A percentile compares a stretch with the other conserved stretches of the same genome.
Evolutionary conservation across 2,797 vertebrate genomes (phyloP).

Genomic region (Malurus splendens): DNA sequence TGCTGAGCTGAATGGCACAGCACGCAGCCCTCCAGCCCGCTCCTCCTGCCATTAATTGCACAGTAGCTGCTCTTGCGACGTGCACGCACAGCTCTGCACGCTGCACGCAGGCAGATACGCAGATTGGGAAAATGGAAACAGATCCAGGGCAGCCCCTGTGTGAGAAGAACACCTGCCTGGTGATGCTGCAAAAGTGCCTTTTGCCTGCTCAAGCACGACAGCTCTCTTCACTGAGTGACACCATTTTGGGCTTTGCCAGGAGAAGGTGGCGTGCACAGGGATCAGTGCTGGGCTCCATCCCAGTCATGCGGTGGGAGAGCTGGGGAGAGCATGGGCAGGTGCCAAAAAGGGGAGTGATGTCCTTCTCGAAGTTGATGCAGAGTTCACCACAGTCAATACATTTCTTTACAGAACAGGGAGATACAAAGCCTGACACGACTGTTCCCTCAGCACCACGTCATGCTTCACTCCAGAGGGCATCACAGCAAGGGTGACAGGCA

Average conservation of each 20-base stretch:
- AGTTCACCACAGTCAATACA: not conserved
- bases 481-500: accelerated
- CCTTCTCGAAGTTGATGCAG: not conserved
- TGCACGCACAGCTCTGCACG: accelerated
- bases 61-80: not conserved
- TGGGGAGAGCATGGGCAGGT: not conserved
- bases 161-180: not conserved
- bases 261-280: accelerated
- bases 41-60: not conserved
- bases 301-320: not conserved
- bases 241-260: not conserved
- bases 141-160: not conserved
- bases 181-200: not conserved
- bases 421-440: not conserved
- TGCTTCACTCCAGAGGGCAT: accelerated
- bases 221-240: not conserved
- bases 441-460: accelerated
- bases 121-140: accelerated
- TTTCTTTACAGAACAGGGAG: accelerated
- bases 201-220: not conserved
- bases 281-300: not conserved
- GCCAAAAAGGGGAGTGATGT: not conserved
- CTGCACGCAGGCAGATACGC: not conserved
- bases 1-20: conserved; percentile 19
- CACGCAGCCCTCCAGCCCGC: conserved; percentile 2